phyloP scores from a whole-genome alignment of 2,888 invertebrate species.

The Drosophila sordidula region DNA sequence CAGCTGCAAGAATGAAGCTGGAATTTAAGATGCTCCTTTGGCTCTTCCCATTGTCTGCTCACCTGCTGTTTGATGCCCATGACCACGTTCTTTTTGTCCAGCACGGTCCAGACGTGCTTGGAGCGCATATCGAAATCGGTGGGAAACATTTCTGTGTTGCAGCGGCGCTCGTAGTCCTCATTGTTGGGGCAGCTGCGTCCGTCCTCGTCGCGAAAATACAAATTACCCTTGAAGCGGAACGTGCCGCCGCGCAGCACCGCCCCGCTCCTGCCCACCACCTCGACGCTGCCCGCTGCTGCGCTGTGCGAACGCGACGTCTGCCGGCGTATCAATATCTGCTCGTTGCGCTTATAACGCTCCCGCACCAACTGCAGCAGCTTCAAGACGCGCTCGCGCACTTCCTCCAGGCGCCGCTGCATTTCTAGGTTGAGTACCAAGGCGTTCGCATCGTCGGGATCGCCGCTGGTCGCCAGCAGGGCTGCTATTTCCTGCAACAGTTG shows the following conservation, averaged over 20 bases:
- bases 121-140: constrained; percentile 84
- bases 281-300: neutral
- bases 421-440: constrained; percentile 75
- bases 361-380: constrained; percentile 60
- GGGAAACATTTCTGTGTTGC: constrained; percentile 84
- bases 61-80: constrained; percentile 86
- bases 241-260: constrained; percentile 84
- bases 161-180: constrained; percentile 87
- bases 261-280: constrained; percentile 81
- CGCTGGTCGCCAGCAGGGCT: constrained; percentile 27
- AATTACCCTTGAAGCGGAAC: constrained; percentile 85
- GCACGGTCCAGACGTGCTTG: constrained; percentile 86
- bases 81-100: constrained; percentile 87
- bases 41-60: neutral
- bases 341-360: constrained; percentile 70
- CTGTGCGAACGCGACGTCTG: constrained; percentile 18
- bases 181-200: constrained; percentile 87
- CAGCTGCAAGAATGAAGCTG: constrained; percentile 37
- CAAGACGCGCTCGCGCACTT: constrained; percentile 58
- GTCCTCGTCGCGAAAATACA: constrained; percentile 88
- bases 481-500: constrained; percentile 53
- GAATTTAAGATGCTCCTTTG: neutral
- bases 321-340: constrained; percentile 52
- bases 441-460: constrained; percentile 52
- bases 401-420: constrained; percentile 72